Percentiles rank a stretch among this genome's conserved stretches.
phyloP scores from a whole-genome alignment of 2,113 vertebrate genomes.

The Upupa epops region DNA sequence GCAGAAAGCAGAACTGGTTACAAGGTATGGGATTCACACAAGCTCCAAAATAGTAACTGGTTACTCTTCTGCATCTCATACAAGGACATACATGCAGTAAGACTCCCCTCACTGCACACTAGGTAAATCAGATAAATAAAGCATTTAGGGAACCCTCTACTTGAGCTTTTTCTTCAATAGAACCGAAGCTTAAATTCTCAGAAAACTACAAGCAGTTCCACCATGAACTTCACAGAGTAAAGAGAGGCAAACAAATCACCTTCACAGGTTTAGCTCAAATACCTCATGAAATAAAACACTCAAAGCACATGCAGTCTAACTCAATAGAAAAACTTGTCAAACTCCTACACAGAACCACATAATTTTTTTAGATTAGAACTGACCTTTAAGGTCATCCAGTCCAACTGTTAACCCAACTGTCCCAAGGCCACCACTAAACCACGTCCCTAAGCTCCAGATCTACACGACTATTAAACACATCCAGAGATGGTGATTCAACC shows the following conservation, averaged over 20 bases:
- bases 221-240: not conserved
- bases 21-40: not conserved
- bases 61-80: not conserved
- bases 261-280: not conserved
- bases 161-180: not conserved
- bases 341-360: too few relatives aligned
- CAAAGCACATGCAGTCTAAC: not conserved
- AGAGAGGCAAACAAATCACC: not conserved
- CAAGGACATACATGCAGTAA: not conserved
- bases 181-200: not conserved
- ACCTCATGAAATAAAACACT: not conserved
- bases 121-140: not conserved
- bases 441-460: too few relatives aligned
- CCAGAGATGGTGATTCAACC: too few relatives aligned
- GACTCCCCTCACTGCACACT: not conserved
- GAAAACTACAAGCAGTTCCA: not conserved
- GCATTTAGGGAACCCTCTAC: not conserved
- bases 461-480: too few relatives aligned
- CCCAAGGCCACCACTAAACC: too few relatives aligned
- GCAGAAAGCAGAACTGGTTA: not conserved
- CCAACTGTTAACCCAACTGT: too few relatives aligned
- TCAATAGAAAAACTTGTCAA: not conserved
- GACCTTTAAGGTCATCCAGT: too few relatives aligned
- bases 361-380: too few relatives aligned
- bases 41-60: not conserved